Conservation (phyloP, 1,140 invertebrate species). For the Adoxophyes honmai region DNA sequence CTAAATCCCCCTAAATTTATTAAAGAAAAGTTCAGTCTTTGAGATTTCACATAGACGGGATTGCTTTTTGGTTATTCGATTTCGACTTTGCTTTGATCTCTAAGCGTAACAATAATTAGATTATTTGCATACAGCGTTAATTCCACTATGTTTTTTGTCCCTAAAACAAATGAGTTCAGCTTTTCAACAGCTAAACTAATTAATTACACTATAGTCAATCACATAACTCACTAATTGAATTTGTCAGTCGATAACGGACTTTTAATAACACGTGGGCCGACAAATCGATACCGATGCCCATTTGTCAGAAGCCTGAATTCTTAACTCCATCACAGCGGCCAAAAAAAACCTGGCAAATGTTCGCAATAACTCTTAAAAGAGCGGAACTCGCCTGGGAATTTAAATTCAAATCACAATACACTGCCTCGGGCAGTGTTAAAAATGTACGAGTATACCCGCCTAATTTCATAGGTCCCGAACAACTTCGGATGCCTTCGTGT, state of each 20-base stretch:
- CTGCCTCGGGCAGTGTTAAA: conserved; percentile 26
- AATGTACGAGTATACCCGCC: conserved; percentile 30
- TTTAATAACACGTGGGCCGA: background rate
- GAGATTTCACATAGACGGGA: no score
- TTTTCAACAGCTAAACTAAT: background rate
- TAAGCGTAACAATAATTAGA: no score
- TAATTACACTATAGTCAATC: conserved; percentile 2
- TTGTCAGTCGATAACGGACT: conserved; percentile 7
- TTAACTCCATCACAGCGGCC: background rate
- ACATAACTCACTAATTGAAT: background rate
- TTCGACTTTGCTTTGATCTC: no score
- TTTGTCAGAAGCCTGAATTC: background rate
- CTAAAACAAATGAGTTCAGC: no score
- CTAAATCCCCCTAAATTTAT: conserved; percentile 1
- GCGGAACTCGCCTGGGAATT: conserved; percentile 17
- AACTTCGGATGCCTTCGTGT: conserved; percentile 33
- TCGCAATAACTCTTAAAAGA: background rate
- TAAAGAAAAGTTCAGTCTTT: background rate
- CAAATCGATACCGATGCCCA: background rate
- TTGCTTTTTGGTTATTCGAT: no score
- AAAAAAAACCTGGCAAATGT: conserved; percentile 1
- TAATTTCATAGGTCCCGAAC: conserved; percentile 35
- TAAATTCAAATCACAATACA: conserved; percentile 27
- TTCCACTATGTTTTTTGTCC: no score
- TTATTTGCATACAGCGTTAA: no score